Percentiles rank a stretch among this genome's conserved stretches.
Evolutionary conservation across 2,113 vertebrate genomes (phyloP).

Genomic region (Bos javanicus): DNA sequence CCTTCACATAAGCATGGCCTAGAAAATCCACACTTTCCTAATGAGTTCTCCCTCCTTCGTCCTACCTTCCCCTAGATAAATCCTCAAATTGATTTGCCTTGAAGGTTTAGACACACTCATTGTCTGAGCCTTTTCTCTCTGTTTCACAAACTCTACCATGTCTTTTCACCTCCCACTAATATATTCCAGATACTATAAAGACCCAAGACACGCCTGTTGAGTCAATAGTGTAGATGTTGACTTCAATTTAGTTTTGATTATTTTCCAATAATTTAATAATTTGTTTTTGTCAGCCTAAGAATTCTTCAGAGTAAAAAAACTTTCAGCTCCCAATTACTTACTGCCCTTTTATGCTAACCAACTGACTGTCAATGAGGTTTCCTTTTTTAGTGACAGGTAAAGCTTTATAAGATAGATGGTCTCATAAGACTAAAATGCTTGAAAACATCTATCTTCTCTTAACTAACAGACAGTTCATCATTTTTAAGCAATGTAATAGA

Average conservation of each 20-base stretch:
- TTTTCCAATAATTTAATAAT: conserved; percentile 2
- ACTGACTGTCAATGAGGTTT: conserved; percentile 29
- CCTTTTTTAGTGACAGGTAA: conserved; percentile 11
- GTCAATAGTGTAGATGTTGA: background rate
- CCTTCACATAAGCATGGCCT: background rate
- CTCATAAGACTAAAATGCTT: conserved; percentile 45
- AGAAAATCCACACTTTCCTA: background rate
- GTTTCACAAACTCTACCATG: background rate
- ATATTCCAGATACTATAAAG: background rate
- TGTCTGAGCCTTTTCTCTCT: background rate
- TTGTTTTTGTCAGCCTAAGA: background rate
- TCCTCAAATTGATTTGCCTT: background rate
- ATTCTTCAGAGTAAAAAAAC: background rate
- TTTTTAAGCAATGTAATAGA: background rate
- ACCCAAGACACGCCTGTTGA: background rate
- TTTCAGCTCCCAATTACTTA: background rate
- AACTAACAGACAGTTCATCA: conserved; percentile 5
- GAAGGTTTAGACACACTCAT: background rate
- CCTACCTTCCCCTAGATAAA: background rate
- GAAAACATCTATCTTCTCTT: background rate
- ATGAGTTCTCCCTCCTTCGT: background rate
- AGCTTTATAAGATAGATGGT: conserved; percentile 35
- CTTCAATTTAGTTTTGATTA: background rate
- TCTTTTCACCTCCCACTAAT: background rate
- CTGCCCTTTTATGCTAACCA: conserved; percentile 33